A percentile compares a stretch with the other conserved stretches of the same genome.
phyloP scores from a whole-genome alignment of 1,140 invertebrate genomes.

The Micrasema minimum region DNA sequence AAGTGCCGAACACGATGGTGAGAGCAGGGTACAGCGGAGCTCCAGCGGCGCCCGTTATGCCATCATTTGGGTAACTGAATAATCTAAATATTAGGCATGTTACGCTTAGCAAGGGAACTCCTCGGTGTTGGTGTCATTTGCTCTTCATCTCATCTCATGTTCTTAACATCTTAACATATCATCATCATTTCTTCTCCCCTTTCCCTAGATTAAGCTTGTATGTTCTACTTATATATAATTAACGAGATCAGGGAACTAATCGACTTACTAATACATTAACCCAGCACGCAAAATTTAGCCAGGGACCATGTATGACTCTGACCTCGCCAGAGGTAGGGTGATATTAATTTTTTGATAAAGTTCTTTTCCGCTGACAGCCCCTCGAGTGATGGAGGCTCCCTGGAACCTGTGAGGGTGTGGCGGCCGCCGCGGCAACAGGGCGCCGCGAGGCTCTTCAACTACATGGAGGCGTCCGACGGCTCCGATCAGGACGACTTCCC shows the following conservation, averaged over 20 bases:
- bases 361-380: slow-evolving; percentile 53
- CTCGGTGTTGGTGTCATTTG: slow-evolving; percentile 49
- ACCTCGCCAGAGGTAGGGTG: slow-evolving; percentile 48
- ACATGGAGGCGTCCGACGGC: slow-evolving; percentile 70
- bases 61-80: slow-evolving; percentile 52
- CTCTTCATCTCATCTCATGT: slow-evolving; percentile 28
- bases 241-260: slow-evolving; percentile 42
- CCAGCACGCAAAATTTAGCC: slow-evolving; percentile 47
- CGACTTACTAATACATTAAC: slow-evolving; percentile 40
- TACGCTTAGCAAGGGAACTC: slow-evolving; percentile 50
- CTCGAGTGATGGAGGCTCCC: slow-evolving; percentile 45
- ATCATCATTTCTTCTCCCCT: slow-evolving; percentile 35
- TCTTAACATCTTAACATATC: slow-evolving; percentile 39
- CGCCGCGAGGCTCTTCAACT: slow-evolving; percentile 68
- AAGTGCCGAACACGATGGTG: slow-evolving; percentile 60
- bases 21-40: slow-evolving; percentile 45
- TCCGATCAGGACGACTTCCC: slow-evolving; percentile 64
- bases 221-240: slow-evolving; percentile 5
- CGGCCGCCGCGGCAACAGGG: slow-evolving; percentile 65
- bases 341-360: slow-evolving; percentile 55
- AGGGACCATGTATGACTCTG: slow-evolving; percentile 44
- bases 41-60: slow-evolving; percentile 43
- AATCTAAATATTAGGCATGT: slow-evolving; percentile 42
- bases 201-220: slow-evolving; percentile 36
- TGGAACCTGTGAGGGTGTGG: slow-evolving; percentile 51